A percentile compares a stretch with the other conserved stretches of the same genome.
Conservation (phyloP, 2,113 vertebrate species). For the Brachirus orientalis region DNA sequence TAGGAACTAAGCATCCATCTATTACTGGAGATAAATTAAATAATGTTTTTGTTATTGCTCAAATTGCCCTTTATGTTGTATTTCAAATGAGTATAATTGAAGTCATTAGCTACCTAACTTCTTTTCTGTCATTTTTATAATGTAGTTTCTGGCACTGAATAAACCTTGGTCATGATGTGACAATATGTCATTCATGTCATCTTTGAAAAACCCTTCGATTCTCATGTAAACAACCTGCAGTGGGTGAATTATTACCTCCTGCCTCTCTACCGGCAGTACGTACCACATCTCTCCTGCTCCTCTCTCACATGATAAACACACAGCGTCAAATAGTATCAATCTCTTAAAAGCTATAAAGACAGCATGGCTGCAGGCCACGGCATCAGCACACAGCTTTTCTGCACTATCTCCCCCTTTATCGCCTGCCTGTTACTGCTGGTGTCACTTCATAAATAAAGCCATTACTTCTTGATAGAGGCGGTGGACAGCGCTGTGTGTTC, state of each 20-base stretch:
- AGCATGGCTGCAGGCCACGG: constrained; percentile 45
- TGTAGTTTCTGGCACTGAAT: too few relatives aligned
- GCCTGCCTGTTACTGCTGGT: constrained; percentile 61
- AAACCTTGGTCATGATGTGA: not conserved
- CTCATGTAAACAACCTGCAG: constrained; percentile 1
- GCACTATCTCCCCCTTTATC: constrained; percentile 59
- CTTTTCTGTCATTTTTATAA: too few relatives aligned
- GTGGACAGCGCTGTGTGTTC: constrained; percentile 28
- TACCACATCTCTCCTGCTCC: constrained; percentile 6
- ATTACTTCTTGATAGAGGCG: constrained; percentile 45
- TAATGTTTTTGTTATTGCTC: too few relatives aligned
- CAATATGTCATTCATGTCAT: not conserved
- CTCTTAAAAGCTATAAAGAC: constrained; percentile 47
- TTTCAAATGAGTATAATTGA: too few relatives aligned
- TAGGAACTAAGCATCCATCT: too few relatives aligned
- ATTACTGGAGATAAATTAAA: too few relatives aligned
- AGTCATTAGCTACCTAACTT: too few relatives aligned
- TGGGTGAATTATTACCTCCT: constrained; percentile 2
- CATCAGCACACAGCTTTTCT: constrained; percentile 8
- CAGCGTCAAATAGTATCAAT: constrained; percentile 44
- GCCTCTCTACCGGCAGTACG: constrained; percentile 7
- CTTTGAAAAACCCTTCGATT: not conserved
- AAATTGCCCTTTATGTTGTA: too few relatives aligned
- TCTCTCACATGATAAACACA: constrained; percentile 15
- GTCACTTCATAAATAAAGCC: constrained; percentile 78